These are phyloP conservation scores for Limnephilus auricula DNA, from an alignment of 2,888 invertebrate species.

Conservation along the genomic window DNA sequence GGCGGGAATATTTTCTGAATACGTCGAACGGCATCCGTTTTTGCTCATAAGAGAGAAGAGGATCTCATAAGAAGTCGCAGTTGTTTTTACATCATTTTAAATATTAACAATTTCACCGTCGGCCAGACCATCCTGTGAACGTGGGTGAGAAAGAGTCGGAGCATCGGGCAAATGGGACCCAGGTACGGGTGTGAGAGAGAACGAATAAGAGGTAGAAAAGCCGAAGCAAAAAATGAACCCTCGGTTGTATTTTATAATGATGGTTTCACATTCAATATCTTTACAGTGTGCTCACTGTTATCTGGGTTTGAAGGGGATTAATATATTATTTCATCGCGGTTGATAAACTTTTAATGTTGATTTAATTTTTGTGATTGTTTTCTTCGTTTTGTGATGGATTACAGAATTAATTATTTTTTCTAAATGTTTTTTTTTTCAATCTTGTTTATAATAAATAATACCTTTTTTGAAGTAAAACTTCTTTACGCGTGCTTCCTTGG, in stretches of 20 bases:
- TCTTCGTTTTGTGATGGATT: not conserved
- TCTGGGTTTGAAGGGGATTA: not conserved
- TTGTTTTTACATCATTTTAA: not conserved
- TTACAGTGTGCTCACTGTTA: not conserved
- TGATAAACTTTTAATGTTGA: not conserved
- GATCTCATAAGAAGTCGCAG: not conserved
- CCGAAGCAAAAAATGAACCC: not conserved
- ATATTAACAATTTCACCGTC: conserved; percentile 2
- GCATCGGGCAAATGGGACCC: not conserved
- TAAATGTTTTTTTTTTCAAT: too few relatives aligned
- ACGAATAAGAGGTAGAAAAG: not conserved
- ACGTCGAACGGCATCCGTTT: not conserved
- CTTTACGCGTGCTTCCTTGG: too few relatives aligned
- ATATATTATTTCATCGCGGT: not conserved
- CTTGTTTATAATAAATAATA: too few relatives aligned
- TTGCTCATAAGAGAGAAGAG: not conserved
- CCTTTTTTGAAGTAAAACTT: too few relatives aligned
- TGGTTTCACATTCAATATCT: not conserved
- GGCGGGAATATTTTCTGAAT: not conserved
- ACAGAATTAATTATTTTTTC: too few relatives aligned
- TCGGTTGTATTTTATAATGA: not conserved
- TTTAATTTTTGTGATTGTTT: not conserved
- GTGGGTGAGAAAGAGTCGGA: not conserved
- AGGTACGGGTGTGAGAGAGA: not conserved
- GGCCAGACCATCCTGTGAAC: not conserved